A percentile compares a stretch with the other conserved stretches of the same genome.
Evolutionary conservation across 2,113 vertebrate genomes (phyloP).

Genomic region (Picathartes gymnocephalus): DNA sequence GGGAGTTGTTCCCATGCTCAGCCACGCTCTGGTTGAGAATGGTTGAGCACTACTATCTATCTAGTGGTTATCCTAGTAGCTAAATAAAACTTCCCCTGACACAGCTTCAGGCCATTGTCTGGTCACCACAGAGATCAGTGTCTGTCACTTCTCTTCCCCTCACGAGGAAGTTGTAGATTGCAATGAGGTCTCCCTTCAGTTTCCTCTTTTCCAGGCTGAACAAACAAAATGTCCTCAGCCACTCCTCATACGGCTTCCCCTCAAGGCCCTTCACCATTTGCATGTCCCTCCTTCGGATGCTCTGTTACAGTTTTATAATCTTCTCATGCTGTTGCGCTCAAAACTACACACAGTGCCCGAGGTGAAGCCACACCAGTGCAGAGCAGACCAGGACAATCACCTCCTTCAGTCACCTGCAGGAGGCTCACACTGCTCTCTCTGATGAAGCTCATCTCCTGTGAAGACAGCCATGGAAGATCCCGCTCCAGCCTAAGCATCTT

Average conservation of each 20-base stretch:
- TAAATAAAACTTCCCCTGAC: background rate
- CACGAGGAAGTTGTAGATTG: background rate
- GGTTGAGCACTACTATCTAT: background rate
- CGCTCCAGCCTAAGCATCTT: background rate
- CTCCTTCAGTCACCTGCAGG: background rate
- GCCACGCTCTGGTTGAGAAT: background rate
- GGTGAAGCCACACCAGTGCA: background rate
- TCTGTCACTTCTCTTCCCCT: background rate
- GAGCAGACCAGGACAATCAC: background rate
- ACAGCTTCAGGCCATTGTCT: background rate
- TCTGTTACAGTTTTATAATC: background rate
- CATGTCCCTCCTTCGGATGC: background rate
- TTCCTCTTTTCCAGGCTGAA: background rate
- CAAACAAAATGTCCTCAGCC: background rate
- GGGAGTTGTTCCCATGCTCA: background rate
- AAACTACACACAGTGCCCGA: background rate
- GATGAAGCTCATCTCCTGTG: background rate
- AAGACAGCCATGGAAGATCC: background rate
- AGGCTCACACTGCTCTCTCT: background rate
- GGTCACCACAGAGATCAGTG: background rate
- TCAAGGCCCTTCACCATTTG: background rate
- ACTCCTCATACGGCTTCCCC: background rate
- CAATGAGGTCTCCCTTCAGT: background rate
- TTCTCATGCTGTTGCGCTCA: background rate
- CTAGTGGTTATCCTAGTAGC: background rate